These are phyloP conservation scores for Toxotes lorentzi DNA, from an alignment of 2,797 vertebrate genomes.

Conservation along the genomic window DNA sequence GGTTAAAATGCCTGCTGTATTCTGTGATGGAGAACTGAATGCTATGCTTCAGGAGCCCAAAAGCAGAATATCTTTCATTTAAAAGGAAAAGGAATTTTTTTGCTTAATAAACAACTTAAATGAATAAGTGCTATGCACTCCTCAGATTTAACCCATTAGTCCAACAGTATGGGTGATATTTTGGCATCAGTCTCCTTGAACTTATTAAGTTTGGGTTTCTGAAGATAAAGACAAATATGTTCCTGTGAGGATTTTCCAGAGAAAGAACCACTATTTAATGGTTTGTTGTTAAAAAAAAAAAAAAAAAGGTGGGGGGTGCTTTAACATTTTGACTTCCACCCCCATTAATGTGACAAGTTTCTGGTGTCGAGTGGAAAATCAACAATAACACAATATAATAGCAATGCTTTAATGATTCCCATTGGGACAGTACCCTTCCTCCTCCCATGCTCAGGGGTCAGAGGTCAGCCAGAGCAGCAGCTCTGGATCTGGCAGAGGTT, in stretches of 20 bases:
- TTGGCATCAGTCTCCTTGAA: background rate
- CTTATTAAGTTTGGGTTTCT: background rate
- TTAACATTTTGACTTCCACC: slow-evolving; percentile 10
- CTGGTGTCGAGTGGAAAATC: slow-evolving; percentile 1
- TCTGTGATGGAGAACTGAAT: no score
- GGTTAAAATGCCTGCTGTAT: no score
- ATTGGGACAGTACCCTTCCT: background rate
- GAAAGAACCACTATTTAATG: background rate
- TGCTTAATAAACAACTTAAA: no score
- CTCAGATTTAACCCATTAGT: background rate
- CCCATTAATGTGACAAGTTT: slow-evolving; percentile 33
- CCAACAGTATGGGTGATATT: background rate
- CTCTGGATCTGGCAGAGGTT: slow-evolving; percentile 6
- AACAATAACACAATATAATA: background rate
- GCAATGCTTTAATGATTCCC: slow-evolving; percentile 46
- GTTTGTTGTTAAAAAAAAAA: no score
- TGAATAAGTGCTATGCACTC: no score
- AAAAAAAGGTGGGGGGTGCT: background rate
- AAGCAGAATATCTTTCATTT: no score
- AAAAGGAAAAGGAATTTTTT: no score
- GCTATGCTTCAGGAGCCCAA: no score
- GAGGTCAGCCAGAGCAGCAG: slow-evolving; percentile 22
- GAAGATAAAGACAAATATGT: background rate
- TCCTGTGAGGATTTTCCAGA: background rate
- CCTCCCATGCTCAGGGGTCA: slow-evolving; percentile 26